Percentiles rank a stretch among this genome's conserved stretches.
Evolutionary conservation across 2,113 vertebrate species (phyloP).

Genomic region (Silurus asotus): DNA sequence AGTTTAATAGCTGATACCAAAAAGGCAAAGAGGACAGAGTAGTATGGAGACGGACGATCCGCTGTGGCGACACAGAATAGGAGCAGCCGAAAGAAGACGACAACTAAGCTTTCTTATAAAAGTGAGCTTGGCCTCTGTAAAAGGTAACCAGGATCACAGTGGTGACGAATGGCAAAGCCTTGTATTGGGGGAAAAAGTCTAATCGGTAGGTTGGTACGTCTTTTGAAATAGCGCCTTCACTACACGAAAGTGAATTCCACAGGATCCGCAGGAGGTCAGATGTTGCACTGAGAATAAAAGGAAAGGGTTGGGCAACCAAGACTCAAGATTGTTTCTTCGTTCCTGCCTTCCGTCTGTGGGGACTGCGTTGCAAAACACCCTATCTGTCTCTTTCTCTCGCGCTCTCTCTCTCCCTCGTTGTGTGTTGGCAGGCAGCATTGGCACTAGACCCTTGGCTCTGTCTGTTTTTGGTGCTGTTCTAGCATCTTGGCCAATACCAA

Average conservation of each 20-base stretch:
- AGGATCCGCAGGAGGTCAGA: not conserved
- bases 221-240: not conserved
- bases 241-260: no score
- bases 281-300: not conserved
- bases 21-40: no score
- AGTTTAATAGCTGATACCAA: not conserved
- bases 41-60: no score
- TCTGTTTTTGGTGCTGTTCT: constrained; percentile 62
- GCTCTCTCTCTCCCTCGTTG: constrained; percentile 37
- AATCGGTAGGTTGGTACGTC: not conserved
- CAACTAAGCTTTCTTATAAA: not conserved
- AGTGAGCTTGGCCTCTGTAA: not conserved
- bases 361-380: not conserved
- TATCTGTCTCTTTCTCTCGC: constrained; percentile 17
- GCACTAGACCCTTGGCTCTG: constrained; percentile 52
- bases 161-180: not conserved
- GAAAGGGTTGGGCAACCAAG: not conserved
- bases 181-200: not conserved
- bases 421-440: constrained; percentile 62
- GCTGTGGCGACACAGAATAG: no score
- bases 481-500: constrained; percentile 61
- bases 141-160: not conserved
- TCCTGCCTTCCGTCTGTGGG: not conserved
- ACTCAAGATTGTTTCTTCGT: not conserved
- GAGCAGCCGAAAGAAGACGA: no score